Base-by-base conservation (phyloP, 2,888 invertebrate genomes). In the Calameuta filiformis region DNA sequence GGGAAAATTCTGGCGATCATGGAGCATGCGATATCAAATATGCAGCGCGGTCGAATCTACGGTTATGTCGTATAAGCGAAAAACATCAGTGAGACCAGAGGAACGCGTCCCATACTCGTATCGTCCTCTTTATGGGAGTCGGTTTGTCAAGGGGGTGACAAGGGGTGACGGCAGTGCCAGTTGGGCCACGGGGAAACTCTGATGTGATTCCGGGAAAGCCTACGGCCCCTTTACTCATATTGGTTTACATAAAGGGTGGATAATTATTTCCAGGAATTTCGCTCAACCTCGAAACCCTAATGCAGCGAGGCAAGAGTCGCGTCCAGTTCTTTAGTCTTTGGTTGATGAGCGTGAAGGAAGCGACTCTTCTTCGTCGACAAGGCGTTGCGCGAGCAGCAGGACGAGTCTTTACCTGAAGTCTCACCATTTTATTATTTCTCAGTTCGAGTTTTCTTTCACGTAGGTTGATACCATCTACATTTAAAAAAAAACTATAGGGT, bases 1-100 rank as follows among this genome's bases (percentile, higher is more conserved):
- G 91, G 91, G 89, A 89, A 90, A 91, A 91, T 90, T 91, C 89
- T 85, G 88, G 86, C 89, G 90, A 90, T 91, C 91, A 89, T 88
- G 90, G 88, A 86, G 84, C 89, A 88, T 85, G 88, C 88, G 87
- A 87, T 87, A 91, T 91, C 85, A 91, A 91, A 91, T 91, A 91
- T 91, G 90, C 88, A 91, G 80, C 84, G 83, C 86, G 87, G 86
- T 85, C 89, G 90, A 89, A 91, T 91, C 89, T 91, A 91, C 89
- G 91, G 90, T 91, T 91, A 91, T 90, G 87, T 86, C 85, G 85
- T 84, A 82, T 83, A 84, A 80, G 35, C 76, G 74, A 34, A 34
- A 77, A 77, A 77, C 37, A 56, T 35, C 33, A 35, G 56, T 73
- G 35, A 68, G 73, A 40, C 76, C 30, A 75, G 30, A 68, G 37